These are phyloP conservation scores for Trachelus tabidus DNA, from an alignment of 2,888 invertebrate species.

Conservation along the genomic window DNA sequence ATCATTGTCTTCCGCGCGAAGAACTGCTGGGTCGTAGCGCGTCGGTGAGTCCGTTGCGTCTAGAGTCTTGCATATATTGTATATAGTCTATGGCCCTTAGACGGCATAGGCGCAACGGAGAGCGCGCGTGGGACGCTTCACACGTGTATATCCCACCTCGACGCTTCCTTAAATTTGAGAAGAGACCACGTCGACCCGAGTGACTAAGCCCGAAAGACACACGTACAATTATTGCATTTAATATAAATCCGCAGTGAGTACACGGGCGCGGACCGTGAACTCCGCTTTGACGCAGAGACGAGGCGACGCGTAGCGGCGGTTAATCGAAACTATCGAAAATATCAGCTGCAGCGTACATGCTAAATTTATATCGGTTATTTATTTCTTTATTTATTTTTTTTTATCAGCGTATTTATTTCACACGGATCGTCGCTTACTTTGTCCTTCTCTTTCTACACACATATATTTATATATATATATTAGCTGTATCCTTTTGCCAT, in stretches of 20 bases:
- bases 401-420: no score
- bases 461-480: conserved; percentile 7
- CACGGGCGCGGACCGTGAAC: not conserved
- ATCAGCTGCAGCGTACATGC: conserved; percentile 9
- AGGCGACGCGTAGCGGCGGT: not conserved
- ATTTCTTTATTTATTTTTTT: conserved; percentile 28
- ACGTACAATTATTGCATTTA: not conserved
- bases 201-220: not conserved
- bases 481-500: conserved; percentile 5
- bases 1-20: conserved; percentile 9
- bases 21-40: no score
- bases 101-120: no score
- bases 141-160: no score
- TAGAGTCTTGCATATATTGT: no score
- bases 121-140: no score
- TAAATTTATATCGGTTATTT: conserved; percentile 47
- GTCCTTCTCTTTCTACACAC: conserved; percentile 3
- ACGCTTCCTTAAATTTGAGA: not conserved
- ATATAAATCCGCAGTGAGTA: not conserved
- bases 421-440: not conserved
- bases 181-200: not conserved
- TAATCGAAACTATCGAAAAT: not conserved
- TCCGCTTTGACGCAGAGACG: not conserved
- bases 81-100: no score
- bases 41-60: no score